These are phyloP conservation scores for Tenualosa thibaudeaui DNA, from an alignment of 2,797 vertebrate species.

Conservation along the genomic window DNA sequence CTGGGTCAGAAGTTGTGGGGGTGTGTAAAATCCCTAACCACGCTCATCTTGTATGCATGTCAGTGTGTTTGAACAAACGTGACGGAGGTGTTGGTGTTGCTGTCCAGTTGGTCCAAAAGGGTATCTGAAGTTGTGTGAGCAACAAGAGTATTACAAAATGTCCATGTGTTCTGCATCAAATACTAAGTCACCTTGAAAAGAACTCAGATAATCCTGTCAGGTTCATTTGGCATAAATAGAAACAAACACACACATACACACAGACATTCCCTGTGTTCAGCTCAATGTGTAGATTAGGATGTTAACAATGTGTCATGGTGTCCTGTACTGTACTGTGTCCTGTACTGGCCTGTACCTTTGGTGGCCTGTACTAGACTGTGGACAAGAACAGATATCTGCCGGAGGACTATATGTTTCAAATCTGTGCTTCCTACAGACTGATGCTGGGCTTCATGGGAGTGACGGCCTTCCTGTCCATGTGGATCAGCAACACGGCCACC, in stretches of 20 bases:
- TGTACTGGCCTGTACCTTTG: no score
- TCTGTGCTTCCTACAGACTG: slow-evolving; percentile 69
- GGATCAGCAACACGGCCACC: slow-evolving; percentile 97
- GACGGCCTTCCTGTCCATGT: slow-evolving; percentile 97
- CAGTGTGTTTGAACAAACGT: neutral
- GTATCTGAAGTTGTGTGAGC: neutral
- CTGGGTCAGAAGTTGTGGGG: neutral
- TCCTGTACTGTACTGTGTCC: no score
- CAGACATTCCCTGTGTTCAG: no score
- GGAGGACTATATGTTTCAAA: neutral
- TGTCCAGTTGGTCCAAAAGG: neutral
- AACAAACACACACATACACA: no score
- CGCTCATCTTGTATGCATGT: neutral
- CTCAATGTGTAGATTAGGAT: no score
- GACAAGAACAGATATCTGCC: neutral
- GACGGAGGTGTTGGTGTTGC: neutral
- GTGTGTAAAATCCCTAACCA: neutral
- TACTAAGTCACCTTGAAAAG: neutral
- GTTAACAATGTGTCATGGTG: no score
- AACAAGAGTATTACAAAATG: neutral
- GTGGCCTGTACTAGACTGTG: no score
- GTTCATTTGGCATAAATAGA: neutral
- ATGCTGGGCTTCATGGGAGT: slow-evolving; percentile 96
- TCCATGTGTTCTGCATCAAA: neutral
- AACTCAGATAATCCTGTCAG: neutral